Evolutionary conservation across 2,797 vertebrate genomes (phyloP).

Genomic region (Parauchenoglanis ngamensis): DNA sequence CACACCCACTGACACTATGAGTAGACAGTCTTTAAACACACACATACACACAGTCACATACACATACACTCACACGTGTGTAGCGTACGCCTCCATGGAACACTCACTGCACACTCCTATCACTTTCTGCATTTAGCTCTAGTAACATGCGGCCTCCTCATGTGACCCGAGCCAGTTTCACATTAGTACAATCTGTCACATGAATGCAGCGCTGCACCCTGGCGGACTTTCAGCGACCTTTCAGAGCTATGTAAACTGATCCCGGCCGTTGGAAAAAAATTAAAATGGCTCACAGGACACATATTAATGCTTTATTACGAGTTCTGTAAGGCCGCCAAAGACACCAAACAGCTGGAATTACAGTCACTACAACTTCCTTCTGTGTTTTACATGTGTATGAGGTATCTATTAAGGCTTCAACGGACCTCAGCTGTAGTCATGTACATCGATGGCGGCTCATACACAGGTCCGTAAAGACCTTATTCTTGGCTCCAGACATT

Average conservation of each 20-base stretch:
- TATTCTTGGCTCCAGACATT: background rate
- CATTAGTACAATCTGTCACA: conserved; percentile 54
- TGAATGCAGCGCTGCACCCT: conserved; percentile 44
- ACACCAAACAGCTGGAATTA: conserved; percentile 6
- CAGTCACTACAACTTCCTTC: background rate
- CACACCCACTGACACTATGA: background rate
- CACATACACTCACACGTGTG: background rate
- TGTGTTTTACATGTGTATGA: too few species aligned
- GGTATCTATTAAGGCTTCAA: background rate
- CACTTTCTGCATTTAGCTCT: conserved; percentile 38
- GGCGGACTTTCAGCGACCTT: conserved; percentile 59
- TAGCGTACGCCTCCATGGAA: background rate
- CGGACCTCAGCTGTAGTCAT: background rate
- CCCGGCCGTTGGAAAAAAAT: conserved; percentile 27
- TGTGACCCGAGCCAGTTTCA: conserved; percentile 38
- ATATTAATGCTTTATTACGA: conserved; percentile 43
- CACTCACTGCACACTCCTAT: background rate
- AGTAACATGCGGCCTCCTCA: conserved; percentile 18
- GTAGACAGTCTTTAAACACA: conserved; percentile 9
- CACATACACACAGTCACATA: conserved; percentile 3
- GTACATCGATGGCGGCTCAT: background rate
- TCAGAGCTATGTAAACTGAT: conserved; percentile 58
- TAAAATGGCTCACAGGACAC: conserved; percentile 33
- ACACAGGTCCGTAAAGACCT: background rate
- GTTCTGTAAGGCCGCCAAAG: background rate